phyloP scores from a whole-genome alignment of 2,888 invertebrate genomes.

The Anoplius nigerrimus region DNA sequence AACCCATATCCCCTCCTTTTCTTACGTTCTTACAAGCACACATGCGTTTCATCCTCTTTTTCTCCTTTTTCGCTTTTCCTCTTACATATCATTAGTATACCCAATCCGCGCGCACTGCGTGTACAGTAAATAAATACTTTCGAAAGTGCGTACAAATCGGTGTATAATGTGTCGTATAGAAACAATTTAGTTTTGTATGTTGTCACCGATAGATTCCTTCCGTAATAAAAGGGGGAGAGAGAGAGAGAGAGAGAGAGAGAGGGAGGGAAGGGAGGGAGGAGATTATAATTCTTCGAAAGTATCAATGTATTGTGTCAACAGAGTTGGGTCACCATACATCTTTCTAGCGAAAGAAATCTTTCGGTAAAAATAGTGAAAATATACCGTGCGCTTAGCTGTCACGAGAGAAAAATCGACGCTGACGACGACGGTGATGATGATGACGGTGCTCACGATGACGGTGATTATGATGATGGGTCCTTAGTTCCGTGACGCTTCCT shows the following conservation, averaged over 20 bases:
- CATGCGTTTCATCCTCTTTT: constrained; percentile 24
- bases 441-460: constrained; percentile 17
- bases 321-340: too few species aligned
- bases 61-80: constrained; percentile 6
- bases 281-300: too few species aligned
- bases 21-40: neutral
- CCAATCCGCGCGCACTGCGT: constrained; percentile 49
- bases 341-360: constrained; percentile 32
- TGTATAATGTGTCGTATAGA: constrained; percentile 52
- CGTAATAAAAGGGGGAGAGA: constrained; percentile 1
- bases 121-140: constrained; percentile 55
- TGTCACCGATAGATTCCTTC: constrained; percentile 33
- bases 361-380: constrained; percentile 38
- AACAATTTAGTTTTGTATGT: constrained; percentile 48
- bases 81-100: constrained; percentile 36
- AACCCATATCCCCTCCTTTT: neutral
- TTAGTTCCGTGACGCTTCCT: constrained; percentile 25
- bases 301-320: too few species aligned
- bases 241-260: neutral
- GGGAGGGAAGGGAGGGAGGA: too few species aligned
- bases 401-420: constrained; percentile 37
- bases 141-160: constrained; percentile 59
- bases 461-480: constrained; percentile 3
- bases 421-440: constrained; percentile 27
- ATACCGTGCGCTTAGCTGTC: constrained; percentile 39